Base-by-base conservation (phyloP, 2,888 invertebrate species). In the Selenia dentaria region DNA sequence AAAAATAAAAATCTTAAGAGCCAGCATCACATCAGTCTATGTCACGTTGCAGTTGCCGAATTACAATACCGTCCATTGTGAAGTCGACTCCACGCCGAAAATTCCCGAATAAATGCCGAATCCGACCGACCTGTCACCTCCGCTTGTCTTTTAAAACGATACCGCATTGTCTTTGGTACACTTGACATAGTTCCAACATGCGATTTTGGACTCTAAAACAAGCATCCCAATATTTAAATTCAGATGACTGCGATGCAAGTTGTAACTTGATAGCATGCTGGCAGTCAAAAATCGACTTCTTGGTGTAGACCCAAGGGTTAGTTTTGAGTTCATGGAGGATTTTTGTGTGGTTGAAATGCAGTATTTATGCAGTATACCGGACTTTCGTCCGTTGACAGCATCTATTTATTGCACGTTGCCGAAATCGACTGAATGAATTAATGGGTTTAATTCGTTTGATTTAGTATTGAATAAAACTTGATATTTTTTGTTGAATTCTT, bases 61-160 rank as follows among this genome's bases (percentile, higher is more conserved):
- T 70, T 64, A 63, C 72, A 66, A 72, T 72, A 70, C 69, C 50
- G 51, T 49, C 77, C 80, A 83, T 85, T 87, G 86, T 83, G 70
- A 78, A 74, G 76, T 79, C 74, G 73, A 59, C 69, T 64, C 57
- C 58, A 56, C 67, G 64, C 66, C 74, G 67, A 75, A 73, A 81
- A 81, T 82, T 81, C 74, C 72, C 77, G 78, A 84, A 84, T 80
- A 82, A 84, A 79, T 72, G 71, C 79, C 79, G 77, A 83, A 86
- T 74, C 76, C 70, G 63, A 73, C 62, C 65, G 53, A 57, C 54
- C 82, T 83, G 84, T 85, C 84, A 83, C 84, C 81, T 80, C 70
- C 67, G 70, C 78, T 77, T 84, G 83, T 81, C 80, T 77, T 80
- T 79, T 79, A 82, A 85, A 85, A 79, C 79, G 76, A 79, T 79